Conservation (phyloP, 2,888 invertebrate species). For the Pelosia muscerda region DNA sequence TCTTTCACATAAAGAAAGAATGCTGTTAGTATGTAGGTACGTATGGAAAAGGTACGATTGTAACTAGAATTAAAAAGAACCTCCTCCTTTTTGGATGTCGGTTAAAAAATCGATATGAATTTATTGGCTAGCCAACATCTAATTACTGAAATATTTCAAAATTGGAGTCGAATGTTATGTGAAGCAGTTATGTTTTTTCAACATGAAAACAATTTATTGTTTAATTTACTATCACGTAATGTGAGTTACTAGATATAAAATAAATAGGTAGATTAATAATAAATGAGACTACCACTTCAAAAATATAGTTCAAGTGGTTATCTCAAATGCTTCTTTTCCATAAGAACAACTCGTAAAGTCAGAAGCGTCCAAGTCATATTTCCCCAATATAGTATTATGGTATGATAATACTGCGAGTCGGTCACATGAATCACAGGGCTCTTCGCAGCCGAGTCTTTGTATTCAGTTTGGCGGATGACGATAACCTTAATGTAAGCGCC, state of each 20-base stretch:
- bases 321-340: slow-evolving; percentile 52
- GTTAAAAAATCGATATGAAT: too few relatives aligned
- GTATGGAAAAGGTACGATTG: too few relatives aligned
- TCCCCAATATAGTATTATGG: slow-evolving; percentile 73
- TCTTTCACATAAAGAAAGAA: not conserved
- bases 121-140: not conserved
- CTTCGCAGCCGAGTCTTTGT: slow-evolving; percentile 78
- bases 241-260: not conserved
- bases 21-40: too few relatives aligned
- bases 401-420: slow-evolving; percentile 74
- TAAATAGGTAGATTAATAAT: slow-evolving; percentile 20
- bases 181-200: not conserved
- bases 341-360: slow-evolving; percentile 54
- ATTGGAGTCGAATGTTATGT: not conserved
- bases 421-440: slow-evolving; percentile 81
- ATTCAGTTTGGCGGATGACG: slow-evolving; percentile 85
- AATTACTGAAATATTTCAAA: not conserved
- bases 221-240: not conserved
- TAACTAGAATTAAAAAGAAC: too few relatives aligned
- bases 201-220: not conserved
- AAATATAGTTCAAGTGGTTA: slow-evolving; percentile 42
- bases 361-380: slow-evolving; percentile 62
- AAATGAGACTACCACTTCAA: slow-evolving; percentile 24
- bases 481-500: slow-evolving; percentile 86
- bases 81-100: too few relatives aligned